Evolutionary conservation across 2,888 invertebrate genomes (phyloP).

Genomic region (Diarsia rubi): DNA sequence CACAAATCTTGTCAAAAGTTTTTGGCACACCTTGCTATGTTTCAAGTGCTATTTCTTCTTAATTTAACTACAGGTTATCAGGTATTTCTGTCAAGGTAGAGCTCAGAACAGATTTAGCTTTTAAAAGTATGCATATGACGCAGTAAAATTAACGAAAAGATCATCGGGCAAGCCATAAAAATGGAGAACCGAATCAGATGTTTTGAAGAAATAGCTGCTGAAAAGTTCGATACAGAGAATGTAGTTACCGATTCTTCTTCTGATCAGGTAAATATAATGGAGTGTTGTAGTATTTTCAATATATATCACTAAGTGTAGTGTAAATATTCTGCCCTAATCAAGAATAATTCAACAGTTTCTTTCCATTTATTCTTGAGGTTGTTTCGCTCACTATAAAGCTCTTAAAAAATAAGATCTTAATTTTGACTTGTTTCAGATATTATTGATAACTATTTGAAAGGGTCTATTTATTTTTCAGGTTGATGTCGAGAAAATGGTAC

Average conservation of each 20-base stretch:
- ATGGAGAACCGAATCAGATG: slow-evolving; percentile 85
- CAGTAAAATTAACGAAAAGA: slow-evolving; percentile 4
- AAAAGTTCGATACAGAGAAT: slow-evolving; percentile 92
- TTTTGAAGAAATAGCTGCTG: slow-evolving; percentile 79
- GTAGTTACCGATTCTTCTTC: slow-evolving; percentile 83
- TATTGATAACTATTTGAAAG: not conserved
- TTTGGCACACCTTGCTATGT: slow-evolving; percentile 57
- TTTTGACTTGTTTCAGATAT: not conserved
- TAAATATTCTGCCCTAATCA: not conserved
- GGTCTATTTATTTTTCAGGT: slow-evolving; percentile 73
- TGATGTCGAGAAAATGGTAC: slow-evolving; percentile 82
- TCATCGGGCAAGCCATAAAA: slow-evolving; percentile 29
- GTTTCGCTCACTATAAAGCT: not conserved
- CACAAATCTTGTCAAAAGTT: slow-evolving; percentile 47
- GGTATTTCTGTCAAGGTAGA: slow-evolving; percentile 58
- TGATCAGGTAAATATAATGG: slow-evolving; percentile 80
- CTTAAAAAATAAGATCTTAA: not conserved
- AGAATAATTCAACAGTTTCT: not conserved
- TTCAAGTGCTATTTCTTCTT: slow-evolving; percentile 46
- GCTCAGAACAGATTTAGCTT: slow-evolving; percentile 59
- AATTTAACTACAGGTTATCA: slow-evolving; percentile 57
- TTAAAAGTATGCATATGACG: slow-evolving; percentile 2
- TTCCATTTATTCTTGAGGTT: not conserved
- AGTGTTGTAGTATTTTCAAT: not conserved
- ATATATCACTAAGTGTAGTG: not conserved